Percentiles rank a stretch among this genome's conserved stretches.
phyloP scores from a whole-genome alignment of 2,113 vertebrate species.

The Connochaetes taurinus region DNA sequence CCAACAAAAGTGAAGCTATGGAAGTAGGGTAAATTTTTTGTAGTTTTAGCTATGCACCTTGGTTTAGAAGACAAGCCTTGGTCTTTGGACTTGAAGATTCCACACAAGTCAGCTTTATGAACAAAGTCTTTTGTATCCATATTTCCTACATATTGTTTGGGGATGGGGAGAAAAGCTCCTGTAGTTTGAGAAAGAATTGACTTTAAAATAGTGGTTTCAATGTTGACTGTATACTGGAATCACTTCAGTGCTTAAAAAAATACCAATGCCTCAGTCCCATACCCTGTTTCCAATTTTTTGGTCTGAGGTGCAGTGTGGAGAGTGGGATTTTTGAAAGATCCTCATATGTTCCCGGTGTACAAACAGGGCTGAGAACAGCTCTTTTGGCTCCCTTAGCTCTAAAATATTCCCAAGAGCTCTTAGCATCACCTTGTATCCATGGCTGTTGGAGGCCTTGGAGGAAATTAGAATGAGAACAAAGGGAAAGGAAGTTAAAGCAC shows the following conservation, averaged over 20 bases:
- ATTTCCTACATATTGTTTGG: background rate
- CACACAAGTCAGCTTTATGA: background rate
- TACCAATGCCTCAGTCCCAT: background rate
- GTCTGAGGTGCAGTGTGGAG: background rate
- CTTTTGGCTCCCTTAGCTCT: background rate
- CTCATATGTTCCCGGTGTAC: background rate
- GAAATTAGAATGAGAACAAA: constrained; percentile 75
- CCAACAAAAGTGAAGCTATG: background rate
- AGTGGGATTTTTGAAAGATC: background rate
- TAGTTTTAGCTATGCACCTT: background rate
- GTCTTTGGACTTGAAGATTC: background rate
- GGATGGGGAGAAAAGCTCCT: background rate
- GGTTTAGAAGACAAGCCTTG: background rate
- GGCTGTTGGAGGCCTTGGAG: constrained; percentile 49
- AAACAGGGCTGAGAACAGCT: background rate
- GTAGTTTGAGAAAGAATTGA: background rate
- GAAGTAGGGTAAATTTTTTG: background rate
- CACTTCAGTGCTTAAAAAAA: background rate
- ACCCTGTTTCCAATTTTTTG: background rate
- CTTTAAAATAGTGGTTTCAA: background rate
- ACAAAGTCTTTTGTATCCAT: background rate
- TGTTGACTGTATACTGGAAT: background rate
- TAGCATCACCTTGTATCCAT: background rate
- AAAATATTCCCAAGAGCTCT: background rate
- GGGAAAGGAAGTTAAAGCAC: constrained; percentile 31